Evolutionary conservation across 2,113 vertebrate genomes (phyloP), one percentile per base, ranked within the genome.

Genomic region (Equus quagga): DNA sequence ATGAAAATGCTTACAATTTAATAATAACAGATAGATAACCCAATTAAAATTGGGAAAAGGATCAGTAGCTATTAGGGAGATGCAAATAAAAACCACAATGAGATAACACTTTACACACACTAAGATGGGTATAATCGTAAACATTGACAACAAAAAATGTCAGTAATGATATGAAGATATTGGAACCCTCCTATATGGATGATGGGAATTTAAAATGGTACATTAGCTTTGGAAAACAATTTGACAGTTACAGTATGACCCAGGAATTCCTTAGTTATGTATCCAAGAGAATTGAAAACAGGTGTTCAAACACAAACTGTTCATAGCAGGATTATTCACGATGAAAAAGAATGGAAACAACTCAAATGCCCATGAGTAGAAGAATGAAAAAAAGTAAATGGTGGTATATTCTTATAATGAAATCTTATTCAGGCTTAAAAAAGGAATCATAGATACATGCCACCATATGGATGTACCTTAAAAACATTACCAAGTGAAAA

Each of bases 301-400:
- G 18, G n/a, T 56, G 18, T 79, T 64, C 18, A 31, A 79, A 56
- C 3, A 90, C 79, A 67, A 87, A 28, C 54, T 58, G 46, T 31
- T 67, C 62, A 56, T 51, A 79, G n/a, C 8, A 90, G 60, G 15
- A 65, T 31, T 79, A 90, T 79, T 79, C 11, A 54, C 67, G n/a
- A 90, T 99, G 97, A 79, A 41, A 92, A 73, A 92, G 80, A 80
- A 18, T 79, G n/a, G n/a, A 94, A 89, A 58, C 94, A 9, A 88
- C 15, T 44, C 89, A 60, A 91, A 73, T 14, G 33, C 56, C 70
- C 5, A 92, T 72, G 69, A 64, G 28, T 44, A 44, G 24, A 87
- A 87, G 51, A 56, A 36, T 83, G 14, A 56, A 41, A 87, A 41
- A 56, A n/a, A 41, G 36, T n/a, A 89, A 79, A 54, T 21, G 56